phyloP scores from a whole-genome alignment of 2,797 vertebrate genomes.

The Miichthys miiuy region DNA sequence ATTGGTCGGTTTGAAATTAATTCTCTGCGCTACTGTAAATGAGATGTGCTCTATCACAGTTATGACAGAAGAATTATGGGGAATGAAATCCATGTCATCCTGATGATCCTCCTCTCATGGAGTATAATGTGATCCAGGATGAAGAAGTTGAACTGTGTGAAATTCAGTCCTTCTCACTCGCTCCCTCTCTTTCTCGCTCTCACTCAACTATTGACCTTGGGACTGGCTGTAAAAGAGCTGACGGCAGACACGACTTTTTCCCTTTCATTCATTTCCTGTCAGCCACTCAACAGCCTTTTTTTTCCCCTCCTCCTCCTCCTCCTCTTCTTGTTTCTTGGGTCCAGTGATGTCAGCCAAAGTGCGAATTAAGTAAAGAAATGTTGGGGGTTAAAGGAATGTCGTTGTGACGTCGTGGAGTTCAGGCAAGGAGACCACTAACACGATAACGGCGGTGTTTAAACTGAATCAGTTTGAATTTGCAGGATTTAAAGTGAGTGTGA shows the following conservation, averaged over 20 bases:
- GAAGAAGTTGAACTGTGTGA: conserved; percentile 44
- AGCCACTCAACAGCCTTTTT: neutral
- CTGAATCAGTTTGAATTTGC: neutral
- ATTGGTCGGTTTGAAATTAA: conserved; percentile 55
- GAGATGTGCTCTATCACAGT: conserved; percentile 70
- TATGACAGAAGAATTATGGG: conserved; percentile 63
- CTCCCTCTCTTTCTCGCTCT: neutral
- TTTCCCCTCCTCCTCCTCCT: too few relatives aligned
- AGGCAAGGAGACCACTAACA: neutral
- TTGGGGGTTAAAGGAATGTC: conserved; percentile 8
- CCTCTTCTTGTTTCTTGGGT: conserved; percentile 10
- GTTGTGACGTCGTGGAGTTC: neutral
- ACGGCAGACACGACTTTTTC: conserved; percentile 26
- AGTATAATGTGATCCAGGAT: conserved; percentile 51
- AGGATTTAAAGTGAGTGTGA: neutral
- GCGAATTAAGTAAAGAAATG: conserved; percentile 9
- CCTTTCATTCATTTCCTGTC: conserved; percentile 43
- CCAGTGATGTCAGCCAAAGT: conserved; percentile 19
- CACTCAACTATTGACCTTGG: conserved; percentile 56
- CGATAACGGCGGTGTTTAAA: neutral
- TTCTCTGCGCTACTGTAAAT: conserved; percentile 68
- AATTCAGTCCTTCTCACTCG: neutral
- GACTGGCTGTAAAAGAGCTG: conserved; percentile 34
- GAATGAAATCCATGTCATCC: conserved; percentile 65
- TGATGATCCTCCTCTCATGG: conserved; percentile 58